A percentile compares a stretch with the other conserved stretches of the same genome.
phyloP scores from a whole-genome alignment of 1,140 invertebrate species.

The Panulirus ornatus region DNA sequence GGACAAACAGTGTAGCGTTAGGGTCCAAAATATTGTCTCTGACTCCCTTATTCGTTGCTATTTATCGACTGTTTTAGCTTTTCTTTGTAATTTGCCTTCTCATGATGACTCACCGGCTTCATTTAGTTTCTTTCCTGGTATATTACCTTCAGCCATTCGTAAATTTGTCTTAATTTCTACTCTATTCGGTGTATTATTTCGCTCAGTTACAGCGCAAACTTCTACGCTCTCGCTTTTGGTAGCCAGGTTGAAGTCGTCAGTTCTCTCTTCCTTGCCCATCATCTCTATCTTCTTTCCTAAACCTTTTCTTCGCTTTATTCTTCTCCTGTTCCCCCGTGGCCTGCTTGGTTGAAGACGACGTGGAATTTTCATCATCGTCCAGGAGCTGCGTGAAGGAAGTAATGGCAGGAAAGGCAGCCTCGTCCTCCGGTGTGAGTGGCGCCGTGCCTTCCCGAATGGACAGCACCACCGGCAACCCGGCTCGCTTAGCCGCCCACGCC shows the following conservation, averaged over 20 bases:
- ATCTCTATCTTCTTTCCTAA: background rate
- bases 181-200: too few species aligned
- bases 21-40: too few species aligned
- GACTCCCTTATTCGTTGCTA: too few species aligned
- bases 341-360: background rate
- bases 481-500: slow-evolving; percentile 87
- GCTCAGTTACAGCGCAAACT: too few species aligned
- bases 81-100: too few species aligned
- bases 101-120: too few species aligned
- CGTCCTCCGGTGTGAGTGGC: slow-evolving; percentile 82
- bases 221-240: background rate
- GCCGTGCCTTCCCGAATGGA: slow-evolving; percentile 89
- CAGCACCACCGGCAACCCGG: slow-evolving; percentile 85
- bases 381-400: slow-evolving; percentile 76
- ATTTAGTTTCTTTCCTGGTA: too few species aligned
- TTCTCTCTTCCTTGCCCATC: slow-evolving; percentile 9
- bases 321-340: background rate
- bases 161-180: too few species aligned
- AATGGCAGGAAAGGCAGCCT: slow-evolving; percentile 33
- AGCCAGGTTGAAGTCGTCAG: too few species aligned
- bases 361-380: background rate
- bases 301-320: background rate
- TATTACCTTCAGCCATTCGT: too few species aligned
- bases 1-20: too few species aligned
- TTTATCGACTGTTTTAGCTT: too few species aligned